Percentiles rank a stretch among this genome's conserved stretches.
Conservation (phyloP, 2,797 vertebrate genomes). For the Smutsia gigantea region DNA sequence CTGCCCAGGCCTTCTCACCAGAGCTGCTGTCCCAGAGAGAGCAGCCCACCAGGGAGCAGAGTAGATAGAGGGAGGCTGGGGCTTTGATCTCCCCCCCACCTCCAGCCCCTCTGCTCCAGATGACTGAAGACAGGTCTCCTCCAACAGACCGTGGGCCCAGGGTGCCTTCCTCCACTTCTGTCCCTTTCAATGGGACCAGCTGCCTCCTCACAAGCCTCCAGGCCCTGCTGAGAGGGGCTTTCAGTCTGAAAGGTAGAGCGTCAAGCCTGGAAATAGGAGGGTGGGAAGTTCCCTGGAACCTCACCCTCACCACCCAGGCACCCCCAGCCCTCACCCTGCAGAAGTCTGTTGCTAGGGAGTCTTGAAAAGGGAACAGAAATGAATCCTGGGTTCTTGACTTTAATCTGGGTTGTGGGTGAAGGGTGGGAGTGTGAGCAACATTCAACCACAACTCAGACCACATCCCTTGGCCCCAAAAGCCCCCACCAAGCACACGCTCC, state of each 20-base stretch:
- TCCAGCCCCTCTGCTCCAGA: background rate
- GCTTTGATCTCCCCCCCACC: background rate
- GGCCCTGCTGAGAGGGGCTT: background rate
- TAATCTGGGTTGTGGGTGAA: background rate
- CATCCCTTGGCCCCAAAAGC: background rate
- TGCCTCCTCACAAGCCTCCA: conserved; percentile 8
- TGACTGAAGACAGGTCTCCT: background rate
- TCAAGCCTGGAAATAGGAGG: background rate
- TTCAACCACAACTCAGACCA: background rate
- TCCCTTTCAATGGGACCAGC: background rate
- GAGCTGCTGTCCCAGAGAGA: background rate
- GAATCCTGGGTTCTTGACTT: conserved; percentile 47
- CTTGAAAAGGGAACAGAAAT: conserved; percentile 64
- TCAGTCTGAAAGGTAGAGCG: background rate
- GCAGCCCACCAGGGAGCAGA: background rate
- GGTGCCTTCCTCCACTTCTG: background rate
- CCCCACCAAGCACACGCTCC: background rate
- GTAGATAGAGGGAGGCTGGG: background rate
- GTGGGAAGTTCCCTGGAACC: background rate
- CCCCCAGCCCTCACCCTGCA: background rate
- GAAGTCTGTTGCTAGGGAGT: background rate
- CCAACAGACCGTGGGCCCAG: background rate
- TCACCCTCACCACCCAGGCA: background rate
- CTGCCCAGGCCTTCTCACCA: conserved; percentile 55
- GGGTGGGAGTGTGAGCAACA: background rate